phyloP scores from a whole-genome alignment of 2,888 invertebrate species.

The Pollenia labialis region DNA sequence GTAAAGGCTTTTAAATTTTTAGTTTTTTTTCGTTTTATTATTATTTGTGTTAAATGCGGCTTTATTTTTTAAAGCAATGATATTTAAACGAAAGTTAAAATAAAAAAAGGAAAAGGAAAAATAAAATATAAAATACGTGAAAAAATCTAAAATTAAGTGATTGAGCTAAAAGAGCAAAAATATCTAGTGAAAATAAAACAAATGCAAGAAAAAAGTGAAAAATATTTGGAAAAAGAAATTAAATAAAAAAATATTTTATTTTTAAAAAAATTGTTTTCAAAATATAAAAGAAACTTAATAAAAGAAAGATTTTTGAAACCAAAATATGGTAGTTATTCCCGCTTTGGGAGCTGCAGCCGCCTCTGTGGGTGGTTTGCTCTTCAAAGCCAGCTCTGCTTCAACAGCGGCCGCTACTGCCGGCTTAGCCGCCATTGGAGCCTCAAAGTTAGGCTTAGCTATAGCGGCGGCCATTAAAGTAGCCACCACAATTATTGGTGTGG shows the following conservation, averaged over 20 bases:
- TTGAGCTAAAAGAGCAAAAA: constrained; percentile 34
- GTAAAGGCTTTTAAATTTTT: neutral
- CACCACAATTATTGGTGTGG: constrained; percentile 88
- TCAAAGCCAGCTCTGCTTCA: constrained; percentile 82
- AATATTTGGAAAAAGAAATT: constrained; percentile 57
- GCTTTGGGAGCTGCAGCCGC: constrained; percentile 81
- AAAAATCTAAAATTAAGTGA: constrained; percentile 48
- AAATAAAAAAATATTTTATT: constrained; percentile 30
- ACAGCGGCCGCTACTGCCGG: constrained; percentile 80
- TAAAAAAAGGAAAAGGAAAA: constrained; percentile 38
- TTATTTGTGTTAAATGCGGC: neutral
- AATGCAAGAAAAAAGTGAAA: constrained; percentile 67
- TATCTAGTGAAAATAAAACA: constrained; percentile 59
- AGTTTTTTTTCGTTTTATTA: neutral
- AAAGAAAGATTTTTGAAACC: neutral
- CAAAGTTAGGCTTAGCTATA: constrained; percentile 83
- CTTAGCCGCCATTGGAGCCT: constrained; percentile 84
- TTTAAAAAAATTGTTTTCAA: neutral
- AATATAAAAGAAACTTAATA: constrained; percentile 7
- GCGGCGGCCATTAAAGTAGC: constrained; percentile 89
- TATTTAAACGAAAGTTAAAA: constrained; percentile 58
- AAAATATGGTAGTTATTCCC: constrained; percentile 80
- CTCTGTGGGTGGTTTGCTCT: constrained; percentile 80
- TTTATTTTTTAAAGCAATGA: constrained; percentile 21
- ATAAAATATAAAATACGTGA: constrained; percentile 25